A percentile compares a stretch with the other conserved stretches of the same genome.
Evolutionary conservation across 2,797 vertebrate genomes (phyloP).

Genomic region (Benthosema pterotum): DNA sequence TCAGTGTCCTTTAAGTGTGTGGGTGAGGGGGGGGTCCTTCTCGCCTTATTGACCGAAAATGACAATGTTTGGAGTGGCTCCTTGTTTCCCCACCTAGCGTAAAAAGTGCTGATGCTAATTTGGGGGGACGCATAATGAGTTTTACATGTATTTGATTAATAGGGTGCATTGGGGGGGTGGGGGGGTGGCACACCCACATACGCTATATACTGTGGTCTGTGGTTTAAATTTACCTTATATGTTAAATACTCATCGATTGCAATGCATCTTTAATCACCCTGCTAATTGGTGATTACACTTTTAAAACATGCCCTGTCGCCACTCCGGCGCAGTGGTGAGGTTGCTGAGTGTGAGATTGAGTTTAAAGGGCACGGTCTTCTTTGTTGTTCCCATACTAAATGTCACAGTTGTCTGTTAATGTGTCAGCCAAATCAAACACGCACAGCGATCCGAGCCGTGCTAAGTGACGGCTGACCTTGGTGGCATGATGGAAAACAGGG

Average conservation of each 20-base stretch:
- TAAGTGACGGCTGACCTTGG: conserved; percentile 81
- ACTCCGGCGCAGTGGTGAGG: conserved; percentile 51
- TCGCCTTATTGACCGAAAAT: conserved; percentile 65
- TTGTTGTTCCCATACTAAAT: conserved; percentile 74
- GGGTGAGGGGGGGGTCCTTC: conserved; percentile 39
- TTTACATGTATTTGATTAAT: conserved; percentile 74
- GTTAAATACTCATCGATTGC: conserved; percentile 80
- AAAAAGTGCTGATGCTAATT: conserved; percentile 68
- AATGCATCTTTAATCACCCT: conserved; percentile 81
- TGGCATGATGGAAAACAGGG: conserved; percentile 73
- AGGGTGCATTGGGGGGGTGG: no score
- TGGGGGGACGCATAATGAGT: conserved; percentile 57
- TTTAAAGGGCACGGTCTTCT: conserved; percentile 77
- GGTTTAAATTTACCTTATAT: conserved; percentile 75
- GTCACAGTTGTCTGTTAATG: conserved; percentile 81
- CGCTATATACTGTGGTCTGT: conserved; percentile 62
- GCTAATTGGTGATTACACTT: conserved; percentile 80
- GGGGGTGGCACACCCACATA: conserved; percentile 48
- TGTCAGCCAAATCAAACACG: conserved; percentile 80
- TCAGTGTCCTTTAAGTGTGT: conserved; percentile 53
- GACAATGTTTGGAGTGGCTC: conserved; percentile 60
- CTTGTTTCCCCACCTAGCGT: conserved; percentile 52
- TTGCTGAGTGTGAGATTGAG: conserved; percentile 58
- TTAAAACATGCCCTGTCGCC: conserved; percentile 67
- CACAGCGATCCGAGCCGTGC: conserved; percentile 69